Percentiles rank a stretch among this genome's conserved stretches.
Conservation (phyloP, 2,113 vertebrate species). For the Bos javanicus region DNA sequence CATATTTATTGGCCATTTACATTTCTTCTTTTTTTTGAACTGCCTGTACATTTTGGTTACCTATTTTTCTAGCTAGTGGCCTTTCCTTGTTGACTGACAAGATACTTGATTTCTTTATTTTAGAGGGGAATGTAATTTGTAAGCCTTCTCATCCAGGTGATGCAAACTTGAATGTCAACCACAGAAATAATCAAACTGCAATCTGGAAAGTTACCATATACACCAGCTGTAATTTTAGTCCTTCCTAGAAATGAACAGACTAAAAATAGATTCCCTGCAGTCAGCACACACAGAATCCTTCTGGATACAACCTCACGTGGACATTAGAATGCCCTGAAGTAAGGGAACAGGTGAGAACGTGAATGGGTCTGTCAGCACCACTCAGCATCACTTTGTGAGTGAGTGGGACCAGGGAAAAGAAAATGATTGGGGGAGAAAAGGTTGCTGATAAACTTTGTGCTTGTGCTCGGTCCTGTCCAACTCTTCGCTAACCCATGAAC, state of each 20-base stretch:
- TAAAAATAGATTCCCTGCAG: neutral
- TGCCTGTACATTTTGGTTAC: neutral
- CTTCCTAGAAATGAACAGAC: neutral
- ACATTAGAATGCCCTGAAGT: neutral
- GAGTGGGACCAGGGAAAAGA: neutral
- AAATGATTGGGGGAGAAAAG: neutral
- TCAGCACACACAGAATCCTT: neutral
- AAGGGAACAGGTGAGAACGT: neutral
- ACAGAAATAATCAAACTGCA: neutral
- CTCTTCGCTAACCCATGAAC: neutral
- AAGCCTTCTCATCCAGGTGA: neutral
- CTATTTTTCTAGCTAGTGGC: neutral
- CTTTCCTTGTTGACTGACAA: neutral
- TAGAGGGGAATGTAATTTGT: neutral
- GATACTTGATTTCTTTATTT: neutral
- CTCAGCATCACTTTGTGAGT: neutral
- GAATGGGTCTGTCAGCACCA: neutral
- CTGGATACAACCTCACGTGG: neutral
- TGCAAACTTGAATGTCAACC: neutral
- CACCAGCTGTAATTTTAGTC: neutral
- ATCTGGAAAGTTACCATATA: neutral
- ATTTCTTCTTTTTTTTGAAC: neutral
- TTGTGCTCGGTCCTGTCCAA: neutral
- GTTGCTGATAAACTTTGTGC: neutral
- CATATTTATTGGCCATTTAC: neutral